phyloP scores from a whole-genome alignment of 2,888 invertebrate species.

The Cantharis rustica region DNA sequence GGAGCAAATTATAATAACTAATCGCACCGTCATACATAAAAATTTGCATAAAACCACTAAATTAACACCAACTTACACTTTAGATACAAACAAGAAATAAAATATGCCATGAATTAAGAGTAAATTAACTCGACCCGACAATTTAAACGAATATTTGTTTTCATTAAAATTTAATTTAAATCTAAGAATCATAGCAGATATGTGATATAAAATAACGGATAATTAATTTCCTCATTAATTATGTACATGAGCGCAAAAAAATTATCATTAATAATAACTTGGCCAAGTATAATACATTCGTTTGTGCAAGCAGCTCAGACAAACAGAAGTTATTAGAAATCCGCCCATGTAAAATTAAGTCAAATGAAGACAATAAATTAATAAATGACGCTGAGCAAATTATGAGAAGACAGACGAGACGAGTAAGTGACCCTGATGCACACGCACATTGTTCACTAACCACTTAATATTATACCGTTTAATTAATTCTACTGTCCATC shows the following conservation, averaged over 20 bases:
- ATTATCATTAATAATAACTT: background rate
- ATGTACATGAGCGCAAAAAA: background rate
- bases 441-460: constrained; percentile 29
- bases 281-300: background rate
- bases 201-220: background rate
- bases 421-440: constrained; percentile 23
- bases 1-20: background rate
- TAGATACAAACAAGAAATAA: background rate
- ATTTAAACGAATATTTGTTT: background rate
- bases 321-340: background rate
- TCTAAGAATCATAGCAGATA: background rate
- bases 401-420: constrained; percentile 12
- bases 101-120: background rate
- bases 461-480: constrained; percentile 18
- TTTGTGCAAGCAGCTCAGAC: background rate
- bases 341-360: background rate
- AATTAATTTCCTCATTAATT: background rate
- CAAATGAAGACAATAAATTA: background rate
- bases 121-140: background rate
- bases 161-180: background rate
- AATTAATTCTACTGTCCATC: constrained; percentile 28
- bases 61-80: background rate
- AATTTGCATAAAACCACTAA: background rate
- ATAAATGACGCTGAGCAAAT: background rate
- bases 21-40: background rate